phyloP scores from a whole-genome alignment of 2,113 vertebrate species.

The Sylvia atricapilla region DNA sequence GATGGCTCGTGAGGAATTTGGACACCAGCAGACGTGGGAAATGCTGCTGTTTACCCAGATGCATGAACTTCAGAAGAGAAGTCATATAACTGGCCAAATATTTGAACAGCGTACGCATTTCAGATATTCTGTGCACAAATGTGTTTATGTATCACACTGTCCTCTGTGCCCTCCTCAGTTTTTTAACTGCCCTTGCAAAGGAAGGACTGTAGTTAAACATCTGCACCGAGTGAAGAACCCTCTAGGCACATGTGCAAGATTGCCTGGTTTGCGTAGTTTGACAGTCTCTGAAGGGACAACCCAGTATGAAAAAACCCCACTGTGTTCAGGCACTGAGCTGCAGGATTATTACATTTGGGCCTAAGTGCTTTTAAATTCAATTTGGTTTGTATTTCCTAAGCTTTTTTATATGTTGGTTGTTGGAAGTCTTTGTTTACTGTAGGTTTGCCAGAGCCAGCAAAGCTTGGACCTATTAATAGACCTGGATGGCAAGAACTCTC shows the following conservation, averaged over 20 bases:
- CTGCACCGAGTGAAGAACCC: background rate
- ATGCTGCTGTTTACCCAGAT: constrained; percentile 10
- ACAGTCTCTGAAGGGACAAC: background rate
- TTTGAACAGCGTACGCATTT: background rate
- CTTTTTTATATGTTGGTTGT: background rate
- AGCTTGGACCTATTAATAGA: background rate
- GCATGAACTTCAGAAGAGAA: background rate
- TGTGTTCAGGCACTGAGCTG: background rate
- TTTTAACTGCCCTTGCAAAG: background rate
- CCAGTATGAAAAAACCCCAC: background rate
- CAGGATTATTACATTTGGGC: background rate
- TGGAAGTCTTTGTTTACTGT: background rate
- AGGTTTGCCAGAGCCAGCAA: background rate
- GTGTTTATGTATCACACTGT: background rate
- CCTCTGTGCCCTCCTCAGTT: background rate
- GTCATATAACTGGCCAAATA: background rate
- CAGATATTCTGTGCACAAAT: background rate
- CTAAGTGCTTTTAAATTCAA: background rate
- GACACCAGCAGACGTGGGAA: background rate
- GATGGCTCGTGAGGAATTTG: background rate
- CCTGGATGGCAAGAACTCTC: background rate
- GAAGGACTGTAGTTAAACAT: rapidly evolving
- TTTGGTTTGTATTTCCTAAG: background rate
- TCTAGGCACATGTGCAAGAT: background rate
- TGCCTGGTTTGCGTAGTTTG: background rate